phyloP scores from a whole-genome alignment of 1,140 invertebrate species.

The Panagrolaimus sp. region DNA sequence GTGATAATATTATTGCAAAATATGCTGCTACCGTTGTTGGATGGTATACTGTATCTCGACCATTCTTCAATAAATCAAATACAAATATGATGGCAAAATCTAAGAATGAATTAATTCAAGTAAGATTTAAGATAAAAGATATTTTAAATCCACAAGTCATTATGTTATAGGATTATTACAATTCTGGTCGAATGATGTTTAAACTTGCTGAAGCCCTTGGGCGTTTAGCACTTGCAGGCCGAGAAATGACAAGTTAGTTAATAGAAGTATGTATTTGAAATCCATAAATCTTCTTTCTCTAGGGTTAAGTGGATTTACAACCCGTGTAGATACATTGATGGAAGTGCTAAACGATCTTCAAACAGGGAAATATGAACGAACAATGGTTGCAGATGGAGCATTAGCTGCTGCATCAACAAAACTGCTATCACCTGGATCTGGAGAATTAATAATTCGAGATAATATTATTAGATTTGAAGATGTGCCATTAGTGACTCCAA shows the following conservation, averaged over 20 bases:
- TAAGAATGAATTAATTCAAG: slow-evolving; percentile 55
- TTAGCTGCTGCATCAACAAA: slow-evolving; percentile 20
- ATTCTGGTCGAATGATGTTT: slow-evolving; percentile 90
- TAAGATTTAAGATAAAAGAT: neutral
- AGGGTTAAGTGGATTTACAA: slow-evolving; percentile 85
- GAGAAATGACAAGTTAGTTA: slow-evolving; percentile 87
- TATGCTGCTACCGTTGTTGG: slow-evolving; percentile 90
- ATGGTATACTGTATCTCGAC: slow-evolving; percentile 73
- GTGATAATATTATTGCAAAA: slow-evolving; percentile 93
- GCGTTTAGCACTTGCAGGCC: slow-evolving; percentile 79
- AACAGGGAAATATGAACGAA: slow-evolving; percentile 60
- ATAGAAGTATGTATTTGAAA: too few relatives aligned
- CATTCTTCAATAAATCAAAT: slow-evolving; percentile 72
- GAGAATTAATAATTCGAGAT: slow-evolving; percentile 76
- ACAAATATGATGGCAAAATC: slow-evolving; percentile 50
- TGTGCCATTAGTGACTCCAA: slow-evolving; percentile 90
- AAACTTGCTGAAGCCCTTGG: slow-evolving; percentile 94
- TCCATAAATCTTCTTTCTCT: too few relatives aligned
- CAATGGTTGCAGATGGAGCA: slow-evolving; percentile 28
- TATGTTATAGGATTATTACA: slow-evolving; percentile 78
- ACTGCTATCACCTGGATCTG: slow-evolving; percentile 66
- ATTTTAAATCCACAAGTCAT: slow-evolving; percentile 43
- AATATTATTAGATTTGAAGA: slow-evolving; percentile 85
- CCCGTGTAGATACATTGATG: slow-evolving; percentile 81
- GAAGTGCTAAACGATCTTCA: slow-evolving; percentile 80